Conservation (phyloP, 2,797 vertebrate species). For the Salarias fasciatus region DNA sequence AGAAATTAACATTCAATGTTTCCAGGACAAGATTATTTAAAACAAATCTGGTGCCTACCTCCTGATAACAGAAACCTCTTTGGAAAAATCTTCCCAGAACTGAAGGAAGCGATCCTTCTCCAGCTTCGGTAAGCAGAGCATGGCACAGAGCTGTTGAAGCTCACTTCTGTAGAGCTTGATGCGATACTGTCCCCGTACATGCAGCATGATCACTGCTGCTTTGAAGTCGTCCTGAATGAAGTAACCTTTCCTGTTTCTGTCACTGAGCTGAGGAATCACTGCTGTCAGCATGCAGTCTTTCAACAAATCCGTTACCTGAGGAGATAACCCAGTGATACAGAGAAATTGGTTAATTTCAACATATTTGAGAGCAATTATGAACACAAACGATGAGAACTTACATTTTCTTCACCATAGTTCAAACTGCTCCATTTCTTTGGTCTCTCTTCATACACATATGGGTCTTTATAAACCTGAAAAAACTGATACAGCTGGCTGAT, state of each 20-base stretch:
- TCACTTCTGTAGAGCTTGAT: rapidly evolving
- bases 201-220: slow-evolving; percentile 80
- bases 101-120: slow-evolving; percentile 20
- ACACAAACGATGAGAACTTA: slow-evolving; percentile 47
- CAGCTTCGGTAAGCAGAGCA: slow-evolving; percentile 67
- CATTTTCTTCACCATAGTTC: slow-evolving; percentile 70
- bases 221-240: slow-evolving; percentile 72
- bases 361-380: background rate
- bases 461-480: slow-evolving; percentile 47
- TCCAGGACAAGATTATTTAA: background rate
- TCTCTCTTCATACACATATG: slow-evolving; percentile 65
- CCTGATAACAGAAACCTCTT: slow-evolving; percentile 55
- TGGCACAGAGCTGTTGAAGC: slow-evolving; percentile 70
- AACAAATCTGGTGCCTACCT: slow-evolving; percentile 68
- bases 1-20: too few relatives aligned
- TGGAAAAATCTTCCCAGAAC: slow-evolving; percentile 68
- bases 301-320: slow-evolving; percentile 81
- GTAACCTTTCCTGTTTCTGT: rapidly evolving
- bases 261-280: slow-evolving; percentile 57
- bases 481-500: slow-evolving; percentile 85
- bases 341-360: background rate
- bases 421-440: slow-evolving; percentile 59
- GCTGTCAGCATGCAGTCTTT: slow-evolving; percentile 65
- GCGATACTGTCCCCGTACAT: rapidly evolving
- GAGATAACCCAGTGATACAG: slow-evolving; percentile 7